phyloP scores from a whole-genome alignment of 2,888 invertebrate species.

The Spialia ferax region DNA sequence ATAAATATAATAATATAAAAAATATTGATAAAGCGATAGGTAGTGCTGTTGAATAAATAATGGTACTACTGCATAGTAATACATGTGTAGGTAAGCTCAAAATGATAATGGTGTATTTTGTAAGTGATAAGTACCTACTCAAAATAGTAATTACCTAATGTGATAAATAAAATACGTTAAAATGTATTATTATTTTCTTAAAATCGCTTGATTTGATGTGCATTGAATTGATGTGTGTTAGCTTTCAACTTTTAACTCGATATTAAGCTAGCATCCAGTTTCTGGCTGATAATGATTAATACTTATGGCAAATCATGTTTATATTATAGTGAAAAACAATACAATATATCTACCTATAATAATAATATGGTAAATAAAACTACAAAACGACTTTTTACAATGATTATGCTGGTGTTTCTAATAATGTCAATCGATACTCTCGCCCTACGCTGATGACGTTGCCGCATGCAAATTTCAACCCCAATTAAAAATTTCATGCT shows the following conservation, averaged over 20 bases:
- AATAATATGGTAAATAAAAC: conserved; percentile 5
- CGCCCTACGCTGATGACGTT: conserved; percentile 39
- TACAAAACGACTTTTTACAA: conserved; percentile 29
- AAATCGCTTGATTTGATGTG: neutral
- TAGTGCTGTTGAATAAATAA: conserved; percentile 9
- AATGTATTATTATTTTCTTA: neutral
- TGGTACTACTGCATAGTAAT: conserved; percentile 11
- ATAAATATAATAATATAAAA: conserved; percentile 6
- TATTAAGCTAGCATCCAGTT: neutral
- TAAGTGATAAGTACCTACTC: neutral
- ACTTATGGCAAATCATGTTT: neutral
- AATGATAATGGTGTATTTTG: neutral
- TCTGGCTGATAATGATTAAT: neutral
- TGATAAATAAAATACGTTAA: neutral
- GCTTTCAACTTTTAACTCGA: neutral
- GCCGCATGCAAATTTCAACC: conserved; percentile 71
- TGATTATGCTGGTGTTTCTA: conserved; percentile 39
- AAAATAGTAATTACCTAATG: neutral
- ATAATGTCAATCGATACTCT: conserved; percentile 30
- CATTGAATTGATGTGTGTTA: neutral
- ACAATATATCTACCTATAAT: conserved; percentile 10
- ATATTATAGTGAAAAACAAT: conserved; percentile 2
- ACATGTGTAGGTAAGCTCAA: conserved; percentile 1
- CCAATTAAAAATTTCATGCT: conserved; percentile 46
- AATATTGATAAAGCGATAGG: conserved; percentile 15